Evolutionary conservation across 2,888 invertebrate genomes (phyloP).

Genomic region (Ichneumoninae sp.): DNA sequence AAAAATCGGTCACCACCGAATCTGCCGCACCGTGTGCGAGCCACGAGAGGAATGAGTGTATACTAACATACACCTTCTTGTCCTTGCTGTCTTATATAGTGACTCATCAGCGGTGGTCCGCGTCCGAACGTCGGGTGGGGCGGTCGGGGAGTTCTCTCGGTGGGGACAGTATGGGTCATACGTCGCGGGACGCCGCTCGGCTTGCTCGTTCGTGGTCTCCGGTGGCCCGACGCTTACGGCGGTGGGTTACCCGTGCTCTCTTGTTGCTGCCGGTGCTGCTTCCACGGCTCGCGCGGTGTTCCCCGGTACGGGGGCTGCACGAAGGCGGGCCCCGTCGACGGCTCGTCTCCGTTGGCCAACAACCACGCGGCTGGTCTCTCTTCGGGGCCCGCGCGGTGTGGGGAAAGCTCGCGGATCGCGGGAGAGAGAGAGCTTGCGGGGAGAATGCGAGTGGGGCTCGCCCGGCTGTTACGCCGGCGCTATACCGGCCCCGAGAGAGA

Average conservation of each 20-base stretch:
- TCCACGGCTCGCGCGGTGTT: constrained; percentile 6
- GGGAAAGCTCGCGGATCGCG: constrained; percentile 58
- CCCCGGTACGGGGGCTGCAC: constrained; percentile 69
- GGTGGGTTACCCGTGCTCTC: constrained; percentile 9
- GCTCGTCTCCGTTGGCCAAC: constrained; percentile 74
- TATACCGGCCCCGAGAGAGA: constrained; percentile 32
- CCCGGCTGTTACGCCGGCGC: constrained; percentile 59
- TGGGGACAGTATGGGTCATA: constrained; percentile 70
- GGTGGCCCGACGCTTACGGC: constrained; percentile 35
- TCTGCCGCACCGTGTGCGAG: constrained; percentile 77
- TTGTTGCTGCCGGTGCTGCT: neutral
- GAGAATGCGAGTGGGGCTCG: constrained; percentile 53
- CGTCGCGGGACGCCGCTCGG: constrained; percentile 53
- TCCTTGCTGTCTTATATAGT: constrained; percentile 84
- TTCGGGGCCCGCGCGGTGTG: constrained; percentile 47
- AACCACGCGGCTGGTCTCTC: constrained; percentile 69
- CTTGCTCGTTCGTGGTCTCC: constrained; percentile 31
- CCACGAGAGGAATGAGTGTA: constrained; percentile 82
- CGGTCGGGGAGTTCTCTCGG: constrained; percentile 66
- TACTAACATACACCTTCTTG: constrained; percentile 84
- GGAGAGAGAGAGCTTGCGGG: constrained; percentile 13
- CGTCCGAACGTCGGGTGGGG: constrained; percentile 69
- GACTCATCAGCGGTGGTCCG: constrained; percentile 82
- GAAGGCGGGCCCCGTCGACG: constrained; percentile 77
- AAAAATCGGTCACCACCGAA: constrained; percentile 76